Conservation (phyloP, 2,113 vertebrate species). For the Nibea coibor region DNA sequence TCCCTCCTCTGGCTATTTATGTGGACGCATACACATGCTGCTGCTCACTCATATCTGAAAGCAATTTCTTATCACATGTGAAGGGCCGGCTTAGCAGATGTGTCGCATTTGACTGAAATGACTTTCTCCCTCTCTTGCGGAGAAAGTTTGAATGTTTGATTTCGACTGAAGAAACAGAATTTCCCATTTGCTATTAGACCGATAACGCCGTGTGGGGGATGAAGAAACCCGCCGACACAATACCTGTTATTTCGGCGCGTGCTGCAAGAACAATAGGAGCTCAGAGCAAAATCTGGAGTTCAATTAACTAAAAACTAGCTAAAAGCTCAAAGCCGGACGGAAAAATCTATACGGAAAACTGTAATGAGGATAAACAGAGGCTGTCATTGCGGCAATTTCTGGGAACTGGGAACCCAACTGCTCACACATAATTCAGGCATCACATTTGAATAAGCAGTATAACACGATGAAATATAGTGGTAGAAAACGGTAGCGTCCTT, state of each 20-base stretch:
- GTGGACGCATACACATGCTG: slow-evolving; percentile 33
- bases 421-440: slow-evolving; percentile 26
- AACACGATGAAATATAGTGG: background rate
- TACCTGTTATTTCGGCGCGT: slow-evolving; percentile 14
- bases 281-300: slow-evolving; percentile 20
- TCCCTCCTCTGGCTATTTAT: slow-evolving; percentile 41
- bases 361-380: slow-evolving; percentile 11
- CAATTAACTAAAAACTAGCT: background rate
- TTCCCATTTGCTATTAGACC: slow-evolving; percentile 50
- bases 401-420: slow-evolving; percentile 16
- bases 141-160: slow-evolving; percentile 35
- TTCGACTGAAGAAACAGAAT: slow-evolving; percentile 42
- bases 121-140: slow-evolving; percentile 45
- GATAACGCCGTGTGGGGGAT: slow-evolving; percentile 32
- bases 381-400: background rate
- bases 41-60: slow-evolving; percentile 51
- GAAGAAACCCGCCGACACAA: slow-evolving; percentile 27
- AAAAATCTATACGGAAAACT: slow-evolving; percentile 7
- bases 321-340: slow-evolving; percentile 6
- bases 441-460: slow-evolving; percentile 3
- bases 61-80: slow-evolving; percentile 61
- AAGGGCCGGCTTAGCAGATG: slow-evolving; percentile 37
- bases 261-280: slow-evolving; percentile 41
- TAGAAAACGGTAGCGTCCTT: background rate
- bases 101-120: slow-evolving; percentile 57